Percentiles rank a stretch among this genome's conserved stretches.
Conservation (phyloP, 2,888 invertebrate species). For the Lasius fuliginosus region DNA sequence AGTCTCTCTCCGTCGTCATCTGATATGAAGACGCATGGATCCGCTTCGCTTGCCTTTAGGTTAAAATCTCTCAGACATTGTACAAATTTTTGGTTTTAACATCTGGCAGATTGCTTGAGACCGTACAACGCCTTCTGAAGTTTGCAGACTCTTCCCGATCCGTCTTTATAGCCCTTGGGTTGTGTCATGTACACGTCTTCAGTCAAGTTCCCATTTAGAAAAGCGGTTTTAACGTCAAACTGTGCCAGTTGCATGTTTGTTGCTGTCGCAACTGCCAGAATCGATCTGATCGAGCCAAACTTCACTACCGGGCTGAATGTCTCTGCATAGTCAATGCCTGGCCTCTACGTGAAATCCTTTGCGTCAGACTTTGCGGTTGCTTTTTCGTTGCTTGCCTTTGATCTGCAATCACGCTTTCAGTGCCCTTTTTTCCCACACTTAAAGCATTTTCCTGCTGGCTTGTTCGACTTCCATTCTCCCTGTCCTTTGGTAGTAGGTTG, state of each 20-base stretch:
- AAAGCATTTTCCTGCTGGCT: no score
- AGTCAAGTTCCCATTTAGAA: neutral
- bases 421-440: no score
- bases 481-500: no score
- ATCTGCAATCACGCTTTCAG: no score
- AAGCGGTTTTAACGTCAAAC: neutral
- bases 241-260: neutral
- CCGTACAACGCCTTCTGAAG: neutral
- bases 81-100: neutral
- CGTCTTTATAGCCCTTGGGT: neutral
- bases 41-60: neutral
- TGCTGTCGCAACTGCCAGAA: neutral
- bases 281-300: neutral
- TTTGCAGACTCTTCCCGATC: neutral
- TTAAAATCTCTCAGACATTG: neutral
- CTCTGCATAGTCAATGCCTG: neutral
- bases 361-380: no score
- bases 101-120: neutral
- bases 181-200: neutral
- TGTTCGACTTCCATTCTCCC: no score
- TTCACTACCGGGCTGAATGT: constrained; percentile 11
- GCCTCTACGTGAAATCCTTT: no score
- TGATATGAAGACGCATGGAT: neutral
- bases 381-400: no score
- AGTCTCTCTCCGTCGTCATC: no score